Percentiles rank a stretch among this genome's conserved stretches.
phyloP scores from a whole-genome alignment of 2,888 invertebrate genomes.

The Hypolimnas misippus region DNA sequence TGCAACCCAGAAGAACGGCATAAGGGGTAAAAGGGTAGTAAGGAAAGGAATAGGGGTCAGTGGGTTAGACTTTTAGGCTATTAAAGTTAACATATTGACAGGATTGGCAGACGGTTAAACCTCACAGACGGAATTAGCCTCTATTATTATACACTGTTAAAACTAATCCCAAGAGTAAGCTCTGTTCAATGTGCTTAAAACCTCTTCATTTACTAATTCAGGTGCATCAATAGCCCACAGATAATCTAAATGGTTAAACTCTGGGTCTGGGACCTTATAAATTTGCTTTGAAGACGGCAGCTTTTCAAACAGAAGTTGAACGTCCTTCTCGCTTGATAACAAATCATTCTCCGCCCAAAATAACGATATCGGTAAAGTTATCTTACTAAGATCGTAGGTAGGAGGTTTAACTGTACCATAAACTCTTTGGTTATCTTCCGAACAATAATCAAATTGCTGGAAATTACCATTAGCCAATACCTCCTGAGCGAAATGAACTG shows the following conservation, averaged over 20 bases:
- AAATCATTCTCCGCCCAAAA: slow-evolving; percentile 89
- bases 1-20: too few species aligned
- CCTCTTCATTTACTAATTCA: slow-evolving; percentile 81
- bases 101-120: too few species aligned
- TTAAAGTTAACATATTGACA: too few species aligned
- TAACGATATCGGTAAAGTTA: slow-evolving; percentile 85
- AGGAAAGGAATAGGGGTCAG: too few species aligned
- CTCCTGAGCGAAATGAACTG: slow-evolving; percentile 87
- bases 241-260: slow-evolving; percentile 90
- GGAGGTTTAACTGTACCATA: slow-evolving; percentile 85
- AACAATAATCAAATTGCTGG: slow-evolving; percentile 88
- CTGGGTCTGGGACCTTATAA: slow-evolving; percentile 82
- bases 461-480: slow-evolving; percentile 81
- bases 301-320: slow-evolving; percentile 71
- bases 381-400: slow-evolving; percentile 84
- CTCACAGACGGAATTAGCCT: too few species aligned
- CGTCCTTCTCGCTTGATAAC: slow-evolving; percentile 87
- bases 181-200: slow-evolving; percentile 62
- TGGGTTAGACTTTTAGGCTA: too few species aligned
- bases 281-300: slow-evolving; percentile 79
- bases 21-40: too few species aligned
- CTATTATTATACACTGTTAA: too few species aligned
- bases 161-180: slow-evolving; percentile 24
- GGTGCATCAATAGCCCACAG: slow-evolving; percentile 86
- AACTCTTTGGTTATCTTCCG: slow-evolving; percentile 74